Percentiles rank a stretch among this genome's conserved stretches.
These are phyloP conservation scores for Melanotaenia nigrans DNA, from an alignment of 2,797 vertebrate species.

Conservation along the genomic window DNA sequence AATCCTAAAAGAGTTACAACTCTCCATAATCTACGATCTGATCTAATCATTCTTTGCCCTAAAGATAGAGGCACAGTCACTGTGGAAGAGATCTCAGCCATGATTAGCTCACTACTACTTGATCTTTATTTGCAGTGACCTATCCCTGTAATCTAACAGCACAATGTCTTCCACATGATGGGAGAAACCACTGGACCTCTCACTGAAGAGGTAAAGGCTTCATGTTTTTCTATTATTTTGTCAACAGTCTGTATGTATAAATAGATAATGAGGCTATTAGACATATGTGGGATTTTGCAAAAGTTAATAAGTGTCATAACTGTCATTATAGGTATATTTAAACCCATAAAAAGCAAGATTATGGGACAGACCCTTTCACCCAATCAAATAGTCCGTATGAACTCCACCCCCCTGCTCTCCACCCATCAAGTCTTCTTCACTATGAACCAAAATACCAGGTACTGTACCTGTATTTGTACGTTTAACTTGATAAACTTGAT, in stretches of 20 bases:
- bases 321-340: not conserved
- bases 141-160: not conserved
- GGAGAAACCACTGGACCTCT: not conserved
- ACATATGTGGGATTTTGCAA: not conserved
- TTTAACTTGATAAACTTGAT: not conserved
- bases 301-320: not conserved
- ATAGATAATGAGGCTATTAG: not conserved
- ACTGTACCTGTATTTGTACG: not conserved
- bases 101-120: not conserved
- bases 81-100: not conserved
- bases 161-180: too few relatives aligned
- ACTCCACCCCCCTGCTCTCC: conserved; percentile 47
- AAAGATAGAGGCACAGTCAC: too few relatives aligned
- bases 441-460: rapidly evolving
- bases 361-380: conserved; percentile 25
- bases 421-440: not conserved
- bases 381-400: conserved; percentile 63
- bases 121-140: not conserved
- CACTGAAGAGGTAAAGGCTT: not conserved
- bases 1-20: not conserved
- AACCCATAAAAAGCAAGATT: not conserved
- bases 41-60: too few relatives aligned
- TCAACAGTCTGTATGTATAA: not conserved
- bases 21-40: not conserved
- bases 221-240: not conserved